These are phyloP conservation scores for Hemibates koningsi DNA, from an alignment of 2,113 vertebrate genomes.

Conservation along the genomic window DNA sequence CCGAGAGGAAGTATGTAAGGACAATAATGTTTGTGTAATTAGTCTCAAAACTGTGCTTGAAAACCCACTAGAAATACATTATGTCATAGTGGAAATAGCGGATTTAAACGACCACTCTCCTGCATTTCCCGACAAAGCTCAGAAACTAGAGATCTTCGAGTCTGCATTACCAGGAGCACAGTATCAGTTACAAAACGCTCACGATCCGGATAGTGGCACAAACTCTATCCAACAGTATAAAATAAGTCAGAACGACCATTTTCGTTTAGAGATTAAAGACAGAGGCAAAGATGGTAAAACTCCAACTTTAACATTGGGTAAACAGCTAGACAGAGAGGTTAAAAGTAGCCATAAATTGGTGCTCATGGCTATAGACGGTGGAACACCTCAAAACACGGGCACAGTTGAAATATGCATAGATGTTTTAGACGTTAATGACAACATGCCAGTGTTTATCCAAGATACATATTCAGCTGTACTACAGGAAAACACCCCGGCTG, in stretches of 20 bases:
- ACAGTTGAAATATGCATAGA: slow-evolving; percentile 46
- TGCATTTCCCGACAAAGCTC: slow-evolving; percentile 51
- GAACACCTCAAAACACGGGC: slow-evolving; percentile 49
- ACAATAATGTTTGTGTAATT: slow-evolving; percentile 46
- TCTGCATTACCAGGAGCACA: slow-evolving; percentile 51
- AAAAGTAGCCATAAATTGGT: slow-evolving; percentile 21
- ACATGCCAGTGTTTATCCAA: slow-evolving; percentile 60
- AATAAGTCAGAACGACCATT: slow-evolving; percentile 55
- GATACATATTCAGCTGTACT: slow-evolving; percentile 27
- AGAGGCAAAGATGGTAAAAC: slow-evolving; percentile 45
- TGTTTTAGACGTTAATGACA: slow-evolving; percentile 67
- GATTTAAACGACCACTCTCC: slow-evolving; percentile 78
- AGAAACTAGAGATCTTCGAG: slow-evolving; percentile 50
- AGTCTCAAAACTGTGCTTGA: slow-evolving; percentile 55
- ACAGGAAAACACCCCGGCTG: slow-evolving; percentile 43
- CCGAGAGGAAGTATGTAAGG: slow-evolving; percentile 48
- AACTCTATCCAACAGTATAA: slow-evolving; percentile 69
- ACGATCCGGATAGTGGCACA: slow-evolving; percentile 66
- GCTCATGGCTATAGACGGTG: slow-evolving; percentile 63
- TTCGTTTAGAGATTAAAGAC: slow-evolving; percentile 57
- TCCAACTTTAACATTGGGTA: slow-evolving; percentile 59
- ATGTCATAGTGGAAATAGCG: slow-evolving; percentile 70
- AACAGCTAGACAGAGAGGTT: slow-evolving; percentile 58
- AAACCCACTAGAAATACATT: slow-evolving; percentile 74
- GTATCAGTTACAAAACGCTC: slow-evolving; percentile 69